Evolutionary conservation across 2,888 invertebrate species (phyloP), one percentile per base, ranked within the genome.

Genomic region (Nemoura dubitans): DNA sequence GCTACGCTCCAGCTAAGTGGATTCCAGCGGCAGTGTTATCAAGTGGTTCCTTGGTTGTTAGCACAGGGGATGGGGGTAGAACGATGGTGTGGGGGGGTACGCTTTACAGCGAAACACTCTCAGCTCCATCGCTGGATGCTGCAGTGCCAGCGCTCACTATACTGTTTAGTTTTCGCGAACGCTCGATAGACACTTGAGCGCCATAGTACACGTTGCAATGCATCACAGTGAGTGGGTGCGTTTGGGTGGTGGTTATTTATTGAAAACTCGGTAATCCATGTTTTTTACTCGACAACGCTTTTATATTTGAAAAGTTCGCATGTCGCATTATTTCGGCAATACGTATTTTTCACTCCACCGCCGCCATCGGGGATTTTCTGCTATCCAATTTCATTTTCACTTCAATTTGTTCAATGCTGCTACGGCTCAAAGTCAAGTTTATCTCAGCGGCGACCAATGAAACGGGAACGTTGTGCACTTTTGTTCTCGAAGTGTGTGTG

Each of bases 41-140:
- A 84, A 84, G 84, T 84, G 76, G 83, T 29, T 59, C 84, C 26
- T 59, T 84, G 76, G 84, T 84, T 84, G 84, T 84, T 84, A 26
- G 59, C 27, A 76, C 26, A 84, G 76, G 6, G 59, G 76, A 29
- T 43, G 84, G 28, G 84, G 26, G 36, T 16, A n/a, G 26, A 28
- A 28, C 6, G 83, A 28, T n/a, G 42, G 83, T 7, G 83, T 28
- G 83, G 43, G 25, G 30, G 83, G 42, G 42, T 0, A 14, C 14
- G 29, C 28, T 28, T 29, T 84, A 84, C 84, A 84, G 27, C 84
- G 84, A 84, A 84, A 84, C 28, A 28, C 84, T 76, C 84, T 84
- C 84, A 59, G 28, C 42, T 0, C 59, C 59, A 59, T 7, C 59
- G 59, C 59, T 36, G 36, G 59, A 59, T 36, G 36, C 59, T 59